Base-by-base conservation (phyloP, 2,888 invertebrate genomes). In the Aspidiotus rigidus region DNA sequence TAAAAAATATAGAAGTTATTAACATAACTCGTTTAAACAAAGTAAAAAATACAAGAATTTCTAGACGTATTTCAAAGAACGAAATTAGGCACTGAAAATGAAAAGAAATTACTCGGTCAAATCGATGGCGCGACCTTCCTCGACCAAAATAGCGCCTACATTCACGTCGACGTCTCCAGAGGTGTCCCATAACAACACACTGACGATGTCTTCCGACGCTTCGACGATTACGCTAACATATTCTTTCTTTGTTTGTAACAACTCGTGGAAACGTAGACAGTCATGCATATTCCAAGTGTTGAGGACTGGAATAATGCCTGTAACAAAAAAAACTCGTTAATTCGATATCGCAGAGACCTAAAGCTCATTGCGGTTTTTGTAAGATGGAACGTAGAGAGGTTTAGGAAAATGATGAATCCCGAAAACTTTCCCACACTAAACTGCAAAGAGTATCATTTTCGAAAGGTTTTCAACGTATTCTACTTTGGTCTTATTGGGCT, bases 161-260 rank as follows among this genome's bases (percentile, higher is more conserved):
- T 66, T 57, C 0, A 66, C n/a, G 0, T 8, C n/a, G 7, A 39
- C 9, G 0, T 10, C 7, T 7, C 40, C 7, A 0, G 66, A 42
- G 2, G 66, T 59, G 16, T 66, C 66, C 42, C 10, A 42, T 2
- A 66, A n/a, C n/a, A 66, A 28, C 41, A 66, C 28, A 44, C 66
- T 66, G 10, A 66, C 56, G 39, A 41, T 64, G 3, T 42, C 49
- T 7, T 44, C 57, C 1, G n/a, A 8, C n/a, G 44, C 44, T 5
- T 44, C 59, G 7, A 57, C 66, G n/a, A 57, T 41, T 0, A 44
- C 11, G 16, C 66, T 57, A 7, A 66, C 41, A 7, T 44, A 16
- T n/a, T 42, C 9, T n/a, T 66, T 64, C n/a, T 64, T 16, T 6
- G 64, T n/a, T 11, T 53, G 55, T 15, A 66, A 56, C 7, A 66